These are phyloP conservation scores for Anoncus sp. DNA, from an alignment of 2,888 invertebrate genomes.

Conservation along the genomic window DNA sequence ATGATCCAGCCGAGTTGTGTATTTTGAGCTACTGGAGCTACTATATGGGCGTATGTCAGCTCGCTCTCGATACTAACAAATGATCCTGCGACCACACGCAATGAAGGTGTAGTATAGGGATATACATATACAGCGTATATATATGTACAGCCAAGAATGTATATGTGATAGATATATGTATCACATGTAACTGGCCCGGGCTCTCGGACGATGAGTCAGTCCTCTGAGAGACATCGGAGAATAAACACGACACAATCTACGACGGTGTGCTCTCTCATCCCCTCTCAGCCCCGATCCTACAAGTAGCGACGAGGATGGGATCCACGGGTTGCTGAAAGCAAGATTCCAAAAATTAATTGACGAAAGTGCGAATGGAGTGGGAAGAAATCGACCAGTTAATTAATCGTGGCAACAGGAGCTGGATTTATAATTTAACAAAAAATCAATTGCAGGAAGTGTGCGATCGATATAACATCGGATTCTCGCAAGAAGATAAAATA, in stretches of 20 bases:
- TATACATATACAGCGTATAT: too few species aligned
- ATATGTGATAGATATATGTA: too few species aligned
- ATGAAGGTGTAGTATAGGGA: too few species aligned
- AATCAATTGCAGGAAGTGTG: neutral
- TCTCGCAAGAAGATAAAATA: slow-evolving; percentile 1
- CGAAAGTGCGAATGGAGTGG: neutral
- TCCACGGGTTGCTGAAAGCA: neutral
- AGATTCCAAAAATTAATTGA: too few species aligned
- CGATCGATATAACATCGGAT: neutral
- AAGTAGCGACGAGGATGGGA: slow-evolving; percentile 10
- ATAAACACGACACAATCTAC: neutral
- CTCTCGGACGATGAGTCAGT: too few species aligned
- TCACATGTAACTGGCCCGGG: too few species aligned
- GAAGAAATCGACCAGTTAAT: slow-evolving; percentile 5
- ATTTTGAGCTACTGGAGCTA: slow-evolving; percentile 29
- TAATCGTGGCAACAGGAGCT: slow-evolving; percentile 1
- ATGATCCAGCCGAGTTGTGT: slow-evolving; percentile 39
- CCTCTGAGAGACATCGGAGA: too few species aligned
- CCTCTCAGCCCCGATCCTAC: neutral
- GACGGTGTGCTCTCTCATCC: neutral
- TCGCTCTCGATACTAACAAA: slow-evolving; percentile 36
- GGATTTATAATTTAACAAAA: slow-evolving; percentile 3
- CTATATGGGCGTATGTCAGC: slow-evolving; percentile 5
- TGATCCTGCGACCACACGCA: too few species aligned
- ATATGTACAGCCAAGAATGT: too few species aligned